Evolutionary conservation across 2,113 vertebrate species (phyloP), one percentile per base, ranked within the genome.

Genomic region (Scolopax mira): DNA sequence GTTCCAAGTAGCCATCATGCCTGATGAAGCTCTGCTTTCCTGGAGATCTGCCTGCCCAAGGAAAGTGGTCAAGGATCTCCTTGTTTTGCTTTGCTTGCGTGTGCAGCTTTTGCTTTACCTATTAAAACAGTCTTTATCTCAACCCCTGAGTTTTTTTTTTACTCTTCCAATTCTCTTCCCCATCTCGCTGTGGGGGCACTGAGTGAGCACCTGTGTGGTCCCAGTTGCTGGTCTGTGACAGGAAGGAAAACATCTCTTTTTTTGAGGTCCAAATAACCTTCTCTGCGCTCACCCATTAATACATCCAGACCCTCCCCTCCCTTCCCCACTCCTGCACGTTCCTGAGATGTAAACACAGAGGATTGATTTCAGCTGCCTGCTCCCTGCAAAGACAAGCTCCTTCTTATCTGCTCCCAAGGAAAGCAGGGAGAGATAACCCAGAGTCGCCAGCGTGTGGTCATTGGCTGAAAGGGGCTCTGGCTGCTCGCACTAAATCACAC

Each of bases 401-500:
- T 37, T 64, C 79, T 97, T 96, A 97, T 96, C 93, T 37, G 27
- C 81, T 85, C 44, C 3, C 0, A 35, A 89, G 71, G 79, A 75
- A 95, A 88, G 52, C 24, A 2, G 33, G 41, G 52, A 94, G 81
- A 96, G 93, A 95, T 91, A 96, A 95, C 70, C 39, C 79, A 18
- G 81, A 70, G 69, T 91, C 75, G 89, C 51, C 58, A 85, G 39
- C 4, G 1, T 12, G 31, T 69, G 72, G 51, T 39, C 5, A 3
- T 54, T 2, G 1, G 72, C 33, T 78, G 48, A 55, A 61, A 79
- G 52, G 78, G 75, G 81, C 44, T 89, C 48, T 55, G 88, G 81
- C 61, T 81, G 66, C 82, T 88, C 1, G 0, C 3, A 3, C 48
- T 71, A 88, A 87, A 48, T 67, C 85, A 77, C 2, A 0, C 19